Base-by-base conservation (phyloP, 2,113 vertebrate genomes). In the Orientallactaga bullata region DNA sequence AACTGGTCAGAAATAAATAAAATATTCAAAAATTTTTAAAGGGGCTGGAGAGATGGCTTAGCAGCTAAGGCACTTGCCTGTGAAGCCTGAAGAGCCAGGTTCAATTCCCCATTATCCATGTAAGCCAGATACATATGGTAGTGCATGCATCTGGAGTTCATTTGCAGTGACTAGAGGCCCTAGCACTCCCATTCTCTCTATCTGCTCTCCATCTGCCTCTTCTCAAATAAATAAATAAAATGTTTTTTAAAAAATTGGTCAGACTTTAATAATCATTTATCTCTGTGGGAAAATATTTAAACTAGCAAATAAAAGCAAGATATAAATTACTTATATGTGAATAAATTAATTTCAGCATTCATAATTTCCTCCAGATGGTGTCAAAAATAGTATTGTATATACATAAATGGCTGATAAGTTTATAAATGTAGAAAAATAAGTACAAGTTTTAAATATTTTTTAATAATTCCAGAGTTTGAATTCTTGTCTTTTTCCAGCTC, bases 401-500 rank as follows among this genome's bases (percentile, higher is more conserved):
- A 90, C 42, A 85, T 85, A 94, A 92, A 60, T 83, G 63, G 16
- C 30, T 87, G 2, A 73, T 85, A 95, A 89, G 37, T 76, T 88
- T 93, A 87, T 68, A 93, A 88, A 92, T 83, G 30, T 90, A 91
- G 72, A 85, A 89, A 89, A 92, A 79, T 85, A 96, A 85, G 2
- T 90, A 24, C 15, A 96, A 35, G 15, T 93, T 85, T 83, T 88
- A 88, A 94, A n/a, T 91, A 30, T 95, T 10, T 30, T 17, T 85
- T 95, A 96, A 68, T 95, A 91, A 95, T 95, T 91, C 30, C 47
- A 92, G 47, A 78, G 79, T 93, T 95, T 90, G 72, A 88, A 85
- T 63, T 79, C 88, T 96, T 96, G 32, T 15, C 98, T 81, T 51
- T 94, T 98, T 98, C 85, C 98, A 99, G 99, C 97, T 99, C 99